Conservation (phyloP, 2,797 vertebrate species). For the Pterois miles region DNA sequence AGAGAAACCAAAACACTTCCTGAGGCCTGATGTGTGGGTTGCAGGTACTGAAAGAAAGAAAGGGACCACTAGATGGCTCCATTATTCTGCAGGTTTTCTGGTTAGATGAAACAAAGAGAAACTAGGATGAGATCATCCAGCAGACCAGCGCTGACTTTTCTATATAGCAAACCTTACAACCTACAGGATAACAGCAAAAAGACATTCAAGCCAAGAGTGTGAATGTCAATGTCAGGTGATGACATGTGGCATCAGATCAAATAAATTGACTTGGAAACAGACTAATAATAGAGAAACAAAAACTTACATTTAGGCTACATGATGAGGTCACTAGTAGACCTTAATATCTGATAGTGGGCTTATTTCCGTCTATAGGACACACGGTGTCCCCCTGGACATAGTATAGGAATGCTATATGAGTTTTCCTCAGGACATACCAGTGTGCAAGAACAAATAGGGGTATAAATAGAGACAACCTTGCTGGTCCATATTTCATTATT, state of each 20-base stretch:
- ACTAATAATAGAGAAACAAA: neutral
- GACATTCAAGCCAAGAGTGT: neutral
- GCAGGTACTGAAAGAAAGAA: neutral
- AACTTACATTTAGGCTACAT: neutral
- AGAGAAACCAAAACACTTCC: neutral
- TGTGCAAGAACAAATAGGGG: neutral
- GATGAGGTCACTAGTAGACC: neutral
- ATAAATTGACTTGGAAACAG: neutral
- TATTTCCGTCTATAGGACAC: neutral
- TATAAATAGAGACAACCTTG: constrained; percentile 3
- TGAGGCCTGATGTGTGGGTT: neutral
- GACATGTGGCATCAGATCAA: neutral
- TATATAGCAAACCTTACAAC: neutral
- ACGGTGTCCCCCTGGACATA: neutral
- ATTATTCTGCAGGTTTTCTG: constrained; percentile 1
- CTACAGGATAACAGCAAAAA: neutral
- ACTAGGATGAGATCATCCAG: constrained; percentile 63
- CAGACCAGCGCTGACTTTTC: constrained; percentile 27
- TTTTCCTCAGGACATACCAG: neutral
- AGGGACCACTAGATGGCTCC: constrained; percentile 59
- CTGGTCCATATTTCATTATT: neutral
- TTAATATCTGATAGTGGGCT: no score
- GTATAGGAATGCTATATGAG: neutral
- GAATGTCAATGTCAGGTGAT: neutral
- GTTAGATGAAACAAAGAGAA: constrained; percentile 54